These are phyloP conservation scores for Podarcis muralis DNA, from an alignment of 2,113 vertebrate genomes.

Conservation along the genomic window DNA sequence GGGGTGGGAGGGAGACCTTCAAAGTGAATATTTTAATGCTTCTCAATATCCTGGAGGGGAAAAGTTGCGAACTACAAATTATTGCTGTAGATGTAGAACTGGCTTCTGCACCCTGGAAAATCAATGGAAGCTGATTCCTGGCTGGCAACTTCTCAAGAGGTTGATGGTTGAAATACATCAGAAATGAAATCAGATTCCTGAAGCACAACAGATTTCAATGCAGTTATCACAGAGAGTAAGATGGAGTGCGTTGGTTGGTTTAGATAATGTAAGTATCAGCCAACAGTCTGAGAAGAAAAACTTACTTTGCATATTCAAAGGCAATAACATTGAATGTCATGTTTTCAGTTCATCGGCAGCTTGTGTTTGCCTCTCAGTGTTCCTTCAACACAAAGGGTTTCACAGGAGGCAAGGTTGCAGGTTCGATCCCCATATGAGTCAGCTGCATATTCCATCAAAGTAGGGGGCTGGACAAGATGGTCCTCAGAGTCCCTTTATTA, in stretches of 20 bases:
- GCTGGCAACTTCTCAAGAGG: slow-evolving; percentile 56
- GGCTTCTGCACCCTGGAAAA: slow-evolving; percentile 46
- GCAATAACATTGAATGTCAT: background rate
- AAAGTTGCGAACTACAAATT: slow-evolving; percentile 26
- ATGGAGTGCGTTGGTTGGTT: background rate
- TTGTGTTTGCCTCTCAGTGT: background rate
- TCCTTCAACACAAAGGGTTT: background rate
- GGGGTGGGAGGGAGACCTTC: slow-evolving; percentile 65
- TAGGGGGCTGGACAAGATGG: too few relatives aligned
- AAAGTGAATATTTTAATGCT: slow-evolving; percentile 65
- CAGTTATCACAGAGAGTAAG: background rate
- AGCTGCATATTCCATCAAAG: too few relatives aligned
- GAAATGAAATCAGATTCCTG: slow-evolving; percentile 5
- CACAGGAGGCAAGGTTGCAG: background rate
- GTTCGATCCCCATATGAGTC: too few relatives aligned
- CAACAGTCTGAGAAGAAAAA: background rate
- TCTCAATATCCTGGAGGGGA: slow-evolving; percentile 44
- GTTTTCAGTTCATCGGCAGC: background rate
- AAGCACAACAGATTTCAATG: background rate
- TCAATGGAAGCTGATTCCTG: slow-evolving; percentile 38
- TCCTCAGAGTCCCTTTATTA: too few relatives aligned
- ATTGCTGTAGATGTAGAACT: slow-evolving; percentile 42
- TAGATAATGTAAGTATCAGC: background rate
- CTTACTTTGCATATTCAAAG: background rate
- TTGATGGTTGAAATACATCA: slow-evolving; percentile 44